Base-by-base conservation (phyloP, 2,113 vertebrate species). In the Scomber colias region DNA sequence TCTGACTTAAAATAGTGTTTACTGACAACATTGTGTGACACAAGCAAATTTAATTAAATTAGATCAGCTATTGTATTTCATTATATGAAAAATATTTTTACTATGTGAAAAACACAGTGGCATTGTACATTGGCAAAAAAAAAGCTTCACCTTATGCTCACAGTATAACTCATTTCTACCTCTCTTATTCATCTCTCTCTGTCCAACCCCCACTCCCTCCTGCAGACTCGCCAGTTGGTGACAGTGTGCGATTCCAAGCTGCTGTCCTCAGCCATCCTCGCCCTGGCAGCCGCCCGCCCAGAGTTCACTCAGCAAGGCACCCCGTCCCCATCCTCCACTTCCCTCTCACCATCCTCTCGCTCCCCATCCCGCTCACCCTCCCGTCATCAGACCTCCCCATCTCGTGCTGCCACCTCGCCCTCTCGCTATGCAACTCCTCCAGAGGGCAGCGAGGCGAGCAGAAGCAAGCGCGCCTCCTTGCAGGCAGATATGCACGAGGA, bases 241-340 rank as follows among this genome's bases (percentile, higher is more conserved):
- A 98, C 96, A 0, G 98, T 97, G 57, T 99, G 98, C 46, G 97
- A 99, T 92, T 97, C 97, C 86, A 99, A 98, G 90, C 92, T 99
- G 59, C 92, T 99, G 85, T 96, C 96, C 73, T 96, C 95, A 64
- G 97, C 98, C 87, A 99, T 99, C 90, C 93, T 98, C 0, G 96
- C 97, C 30, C 94, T 99, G 62, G 96, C 96, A 0, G 96, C 97
- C 0, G 98, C 98, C 1, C 95, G 98, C 21, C 98, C 98, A 1
- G 97, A 97, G 82, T 96, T 96, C 71, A 95, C 96, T 11, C 97
- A 95, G 77, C 98, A 94, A 75, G 92, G 95, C 79, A 97, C 96
- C 59, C 97, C 97, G 0, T 97, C 96, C 1, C 96, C 96, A 0
- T 95, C 95, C 0, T 96, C 98, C 75, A 95, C 96, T 67, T 98